Conservation (phyloP, 2,797 vertebrate genomes). For the Syngnathus acus region DNA sequence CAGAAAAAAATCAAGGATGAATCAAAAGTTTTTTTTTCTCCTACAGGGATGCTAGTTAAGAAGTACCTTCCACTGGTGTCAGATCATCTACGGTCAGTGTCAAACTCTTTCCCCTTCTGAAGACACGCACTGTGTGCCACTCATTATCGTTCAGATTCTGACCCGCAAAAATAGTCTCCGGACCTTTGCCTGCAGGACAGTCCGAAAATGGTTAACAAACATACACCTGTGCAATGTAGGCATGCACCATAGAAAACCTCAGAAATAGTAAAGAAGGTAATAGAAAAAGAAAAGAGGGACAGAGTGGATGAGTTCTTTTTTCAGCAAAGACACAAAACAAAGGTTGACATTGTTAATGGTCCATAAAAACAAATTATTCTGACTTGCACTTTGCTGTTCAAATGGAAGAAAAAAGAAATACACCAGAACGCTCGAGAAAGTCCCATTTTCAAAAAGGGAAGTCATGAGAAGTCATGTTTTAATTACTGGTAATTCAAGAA, state of each 20-base stretch:
- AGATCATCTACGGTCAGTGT: slow-evolving; percentile 96
- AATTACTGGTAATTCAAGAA: neutral
- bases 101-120: slow-evolving; percentile 93
- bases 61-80: slow-evolving; percentile 87
- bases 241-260: slow-evolving; percentile 6
- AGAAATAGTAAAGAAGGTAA: slow-evolving; percentile 15
- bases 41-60: neutral
- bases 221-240: slow-evolving; percentile 28
- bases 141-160: slow-evolving; percentile 99
- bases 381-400: slow-evolving; percentile 43
- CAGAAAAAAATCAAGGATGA: neutral
- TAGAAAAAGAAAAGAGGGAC: slow-evolving; percentile 23
- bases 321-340: slow-evolving; percentile 40
- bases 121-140: slow-evolving; percentile 98
- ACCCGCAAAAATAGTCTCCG: slow-evolving; percentile 97
- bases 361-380: slow-evolving; percentile 47
- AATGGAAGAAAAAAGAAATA: slow-evolving; percentile 35
- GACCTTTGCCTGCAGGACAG: slow-evolving; percentile 98
- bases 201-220: slow-evolving; percentile 78
- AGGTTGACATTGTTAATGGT: slow-evolving; percentile 45
- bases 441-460: slow-evolving; percentile 19
- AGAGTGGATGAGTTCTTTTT: slow-evolving; percentile 23
- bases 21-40: neutral
- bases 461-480: neutral
- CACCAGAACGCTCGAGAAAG: slow-evolving; percentile 19